Base-by-base conservation (phyloP, 2,113 vertebrate species). In the Ceuthmochares aereus region DNA sequence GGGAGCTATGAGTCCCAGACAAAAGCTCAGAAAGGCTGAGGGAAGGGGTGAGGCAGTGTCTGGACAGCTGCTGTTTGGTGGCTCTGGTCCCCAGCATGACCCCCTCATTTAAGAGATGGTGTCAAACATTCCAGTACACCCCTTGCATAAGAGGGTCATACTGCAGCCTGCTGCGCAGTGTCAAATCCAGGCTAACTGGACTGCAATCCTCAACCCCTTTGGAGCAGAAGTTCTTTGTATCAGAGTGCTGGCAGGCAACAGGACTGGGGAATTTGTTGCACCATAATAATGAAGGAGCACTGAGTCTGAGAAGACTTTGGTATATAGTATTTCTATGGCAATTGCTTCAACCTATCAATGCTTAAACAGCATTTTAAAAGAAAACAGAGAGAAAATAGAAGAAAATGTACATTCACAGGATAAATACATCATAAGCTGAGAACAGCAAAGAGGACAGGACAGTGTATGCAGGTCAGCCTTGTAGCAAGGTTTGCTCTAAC, bases 41-140 rank as follows among this genome's bases (percentile, higher is more conserved):
- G 49, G 86, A 62, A 89, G 81, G 67, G 56, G 81, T 74, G 94
- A 88, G 32, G 51, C 90, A 91, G 68, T 29, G 66, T 49, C 80
- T 32, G 49, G 72, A 68, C 95, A 94, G 83, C 75, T 90, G 87
- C 75, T 87, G 90, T 91, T 90, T 29, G 19, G 29, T 94, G 82
- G 51, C 73, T 73, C 32, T 62, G 8, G 4, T 55, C 32, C 54
- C 83, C 52, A 23, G 18, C 10, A 17, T 40, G 29, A 81, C 13
- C 51, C 19, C 49, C 29, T 14, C 1, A 67, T 64, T 75, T 10
- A 36, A 54, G 63, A 62, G 45, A 54, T 55, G 79, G 3, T 59
- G 42, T 49, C 40, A 60, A 89, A 72, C 0, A 2, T 45, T 64
- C 21, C 70, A 54, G 30, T 30, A 79, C n/a, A n/a, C 18, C 25